These are phyloP conservation scores for Rafetus swinhoei DNA, from an alignment of 2,113 vertebrate genomes.

Conservation along the genomic window DNA sequence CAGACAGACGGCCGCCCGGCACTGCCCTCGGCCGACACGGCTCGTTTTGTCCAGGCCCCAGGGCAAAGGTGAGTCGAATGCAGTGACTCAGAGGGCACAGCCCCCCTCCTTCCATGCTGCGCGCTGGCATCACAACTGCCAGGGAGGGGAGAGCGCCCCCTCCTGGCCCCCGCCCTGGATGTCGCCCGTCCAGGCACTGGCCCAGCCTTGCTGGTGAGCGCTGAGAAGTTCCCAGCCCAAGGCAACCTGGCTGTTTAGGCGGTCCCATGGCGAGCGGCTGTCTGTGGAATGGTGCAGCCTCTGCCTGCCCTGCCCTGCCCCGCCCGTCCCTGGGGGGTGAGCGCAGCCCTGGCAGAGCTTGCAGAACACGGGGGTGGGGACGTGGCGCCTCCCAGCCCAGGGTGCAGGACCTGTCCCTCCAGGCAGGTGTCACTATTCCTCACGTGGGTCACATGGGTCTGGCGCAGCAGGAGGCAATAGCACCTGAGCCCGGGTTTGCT, in stretches of 20 bases:
- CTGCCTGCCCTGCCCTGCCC: background rate
- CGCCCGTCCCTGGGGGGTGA: background rate
- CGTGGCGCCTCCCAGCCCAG: background rate
- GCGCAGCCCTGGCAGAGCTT: background rate
- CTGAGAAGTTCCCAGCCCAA: background rate
- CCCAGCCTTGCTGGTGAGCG: background rate
- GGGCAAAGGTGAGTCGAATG: background rate
- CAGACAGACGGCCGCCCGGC: background rate
- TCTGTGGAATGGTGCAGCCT: background rate
- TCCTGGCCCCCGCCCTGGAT: background rate
- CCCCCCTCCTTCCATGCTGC: no score
- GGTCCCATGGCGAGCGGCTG: no score
- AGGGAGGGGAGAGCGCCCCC: background rate
- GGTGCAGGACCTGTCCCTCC: background rate
- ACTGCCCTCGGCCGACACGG: no score
- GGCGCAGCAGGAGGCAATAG: background rate
- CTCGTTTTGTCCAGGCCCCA: background rate
- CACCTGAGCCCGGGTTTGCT: background rate
- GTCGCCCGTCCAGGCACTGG: background rate
- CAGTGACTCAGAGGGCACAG: background rate
- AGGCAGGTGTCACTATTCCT: background rate
- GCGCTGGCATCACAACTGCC: no score
- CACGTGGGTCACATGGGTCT: no score
- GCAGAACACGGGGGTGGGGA: no score
- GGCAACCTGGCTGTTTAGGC: no score